Evolutionary conservation across 2,888 invertebrate genomes (phyloP).

Genomic region (Yponomeuta malinellus): DNA sequence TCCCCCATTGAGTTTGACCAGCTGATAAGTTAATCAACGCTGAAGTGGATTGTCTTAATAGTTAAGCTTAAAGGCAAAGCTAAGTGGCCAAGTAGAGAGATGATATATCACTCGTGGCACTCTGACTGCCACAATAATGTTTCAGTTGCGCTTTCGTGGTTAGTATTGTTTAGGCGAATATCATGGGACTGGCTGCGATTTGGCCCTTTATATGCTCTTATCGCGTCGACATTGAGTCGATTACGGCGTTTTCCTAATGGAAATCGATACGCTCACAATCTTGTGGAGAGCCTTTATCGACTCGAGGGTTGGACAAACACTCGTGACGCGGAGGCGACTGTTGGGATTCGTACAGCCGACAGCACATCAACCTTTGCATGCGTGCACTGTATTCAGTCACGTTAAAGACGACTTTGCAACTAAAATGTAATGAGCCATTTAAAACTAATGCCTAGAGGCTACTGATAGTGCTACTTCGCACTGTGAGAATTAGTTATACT

Average conservation of each 20-base stretch:
- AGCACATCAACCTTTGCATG: background rate
- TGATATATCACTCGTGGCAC: too few relatives aligned
- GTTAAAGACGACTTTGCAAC: too few relatives aligned
- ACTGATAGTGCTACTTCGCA: too few relatives aligned
- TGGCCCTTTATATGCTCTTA: constrained; percentile 16
- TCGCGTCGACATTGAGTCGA: constrained; percentile 32
- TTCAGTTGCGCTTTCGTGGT: background rate
- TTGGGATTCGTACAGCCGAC: constrained; percentile 9
- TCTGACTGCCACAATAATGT: background rate
- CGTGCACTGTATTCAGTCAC: too few relatives aligned
- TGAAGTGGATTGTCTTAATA: background rate
- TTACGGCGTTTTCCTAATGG: constrained; percentile 52
- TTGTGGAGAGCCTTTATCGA: constrained; percentile 39
- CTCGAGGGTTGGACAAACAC: constrained; percentile 33
- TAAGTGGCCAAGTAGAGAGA: background rate
- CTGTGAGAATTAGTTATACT: too few relatives aligned
- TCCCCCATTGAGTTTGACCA: too few relatives aligned
- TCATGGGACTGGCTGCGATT: constrained; percentile 4
- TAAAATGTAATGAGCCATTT: too few relatives aligned
- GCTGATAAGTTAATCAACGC: background rate
- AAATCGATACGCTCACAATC: constrained; percentile 53
- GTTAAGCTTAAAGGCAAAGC: background rate
- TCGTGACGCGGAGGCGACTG: constrained; percentile 18
- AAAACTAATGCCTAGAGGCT: too few relatives aligned
- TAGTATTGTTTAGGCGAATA: background rate